Base-by-base conservation (phyloP, 2,113 vertebrate species). In the Paedocypris sp. region DNA sequence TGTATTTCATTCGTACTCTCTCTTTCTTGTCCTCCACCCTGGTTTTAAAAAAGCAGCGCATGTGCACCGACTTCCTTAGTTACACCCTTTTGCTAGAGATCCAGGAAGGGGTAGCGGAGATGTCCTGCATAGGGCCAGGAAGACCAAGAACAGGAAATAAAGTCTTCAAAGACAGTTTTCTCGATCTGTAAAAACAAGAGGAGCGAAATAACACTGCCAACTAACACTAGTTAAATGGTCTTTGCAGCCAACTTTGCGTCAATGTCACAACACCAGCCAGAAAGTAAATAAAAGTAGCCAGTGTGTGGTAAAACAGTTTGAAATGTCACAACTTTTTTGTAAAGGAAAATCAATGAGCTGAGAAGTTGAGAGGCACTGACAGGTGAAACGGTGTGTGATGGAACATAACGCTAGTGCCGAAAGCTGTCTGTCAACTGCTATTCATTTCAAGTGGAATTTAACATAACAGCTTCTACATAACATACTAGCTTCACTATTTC, bases 91-190 rank as follows among this genome's bases (percentile, higher is more conserved):
- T 66, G 48, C 54, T 66, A 16, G 42, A 51, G 49, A 41, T 32
- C 66, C 65, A 70, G 70, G 73, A 75, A 75, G 13, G 57, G 59
- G 70, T 66, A 67, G 49, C 16, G 52, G 45, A 19, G 15, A 20
- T 56, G 50, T 43, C 45, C 26, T 8, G 45, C 51, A 15, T 23
- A 18, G 15, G 57, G 45, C 39, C 62, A 67, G 69, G 56, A 66
- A 65, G 64, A 41, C 41, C 38, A 57, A 20, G 28, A 50, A 36
- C 35, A 52, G 29, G 38, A 46, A 15, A 5, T 28, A 15, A 25
- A 28, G 1, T 6, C 16, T 7, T 20, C 13, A 6, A 32, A 39
- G 47, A 35, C 33, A 36, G 51, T 63, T 47, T 39, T 67, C n/a
- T 36, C 20, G 4, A 25, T 56, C 22, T 39, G 53, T 49, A 51